phyloP scores from a whole-genome alignment of 64 coral and sea anemone genomes.

The Astreopora myriophthalma region DNA sequence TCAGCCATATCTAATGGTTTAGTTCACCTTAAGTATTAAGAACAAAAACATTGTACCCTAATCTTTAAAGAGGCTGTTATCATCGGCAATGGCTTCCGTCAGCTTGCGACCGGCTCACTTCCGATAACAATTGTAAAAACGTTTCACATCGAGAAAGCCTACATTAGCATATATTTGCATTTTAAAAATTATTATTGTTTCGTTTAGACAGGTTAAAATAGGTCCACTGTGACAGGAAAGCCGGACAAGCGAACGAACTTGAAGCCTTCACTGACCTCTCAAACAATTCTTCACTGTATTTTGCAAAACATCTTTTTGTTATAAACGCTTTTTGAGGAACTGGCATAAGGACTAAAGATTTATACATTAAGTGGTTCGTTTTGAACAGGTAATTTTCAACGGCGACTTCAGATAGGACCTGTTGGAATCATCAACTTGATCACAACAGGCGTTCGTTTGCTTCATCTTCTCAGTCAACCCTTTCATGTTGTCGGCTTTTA shows the following conservation, averaged over 20 bases:
- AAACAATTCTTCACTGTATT: no score
- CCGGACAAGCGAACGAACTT: no score
- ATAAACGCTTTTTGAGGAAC: no score
- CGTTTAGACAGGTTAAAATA: no score
- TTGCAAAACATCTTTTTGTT: no score
- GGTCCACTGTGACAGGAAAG: neutral
- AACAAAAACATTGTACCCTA: neutral
- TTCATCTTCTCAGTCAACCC: neutral
- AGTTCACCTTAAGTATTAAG: neutral
- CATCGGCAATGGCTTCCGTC: neutral
- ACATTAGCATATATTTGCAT: slow-evolving; percentile 30
- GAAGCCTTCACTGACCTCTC: no score
- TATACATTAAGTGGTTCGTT: neutral
- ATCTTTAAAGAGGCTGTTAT: neutral
- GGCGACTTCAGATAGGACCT: neutral
- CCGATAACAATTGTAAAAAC: slow-evolving; percentile 30
- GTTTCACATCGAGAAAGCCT: neutral
- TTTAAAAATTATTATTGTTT: neutral
- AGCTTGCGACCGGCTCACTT: neutral
- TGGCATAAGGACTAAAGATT: neutral
- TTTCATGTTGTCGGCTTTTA: neutral
- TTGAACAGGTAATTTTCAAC: neutral
- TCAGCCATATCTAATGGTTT: neutral
- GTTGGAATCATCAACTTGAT: neutral
- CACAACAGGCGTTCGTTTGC: neutral